Percentiles rank a stretch among this genome's conserved stretches.
phyloP scores from a whole-genome alignment of 2,888 invertebrate species.

The Lasioglossum marginatum region DNA sequence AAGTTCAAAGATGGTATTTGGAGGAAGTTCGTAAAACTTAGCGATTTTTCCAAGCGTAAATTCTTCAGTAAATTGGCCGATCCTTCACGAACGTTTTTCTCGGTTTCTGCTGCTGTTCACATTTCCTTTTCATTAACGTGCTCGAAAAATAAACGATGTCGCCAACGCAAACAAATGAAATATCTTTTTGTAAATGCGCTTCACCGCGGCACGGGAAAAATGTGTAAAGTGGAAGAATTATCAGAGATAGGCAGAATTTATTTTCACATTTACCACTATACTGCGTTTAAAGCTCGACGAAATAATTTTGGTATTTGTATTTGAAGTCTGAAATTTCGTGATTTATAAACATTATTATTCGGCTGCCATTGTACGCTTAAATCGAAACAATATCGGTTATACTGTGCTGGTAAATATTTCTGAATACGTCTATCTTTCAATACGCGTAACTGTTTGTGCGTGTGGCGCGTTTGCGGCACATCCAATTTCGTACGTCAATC shows the following conservation, averaged over 20 bases:
- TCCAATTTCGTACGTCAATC: slow-evolving; percentile 3
- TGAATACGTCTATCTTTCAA: slow-evolving; percentile 9
- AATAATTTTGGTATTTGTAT: not conserved
- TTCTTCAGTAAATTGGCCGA: slow-evolving; percentile 22
- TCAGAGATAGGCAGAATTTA: not conserved
- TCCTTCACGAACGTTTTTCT: not conserved
- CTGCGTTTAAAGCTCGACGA: not conserved
- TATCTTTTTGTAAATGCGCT: not conserved
- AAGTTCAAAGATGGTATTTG: slow-evolving; percentile 21
- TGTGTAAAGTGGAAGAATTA: not conserved
- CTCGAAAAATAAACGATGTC: not conserved
- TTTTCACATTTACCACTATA: not conserved
- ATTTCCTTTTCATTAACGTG: slow-evolving; percentile 4
- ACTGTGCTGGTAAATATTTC: not conserved
- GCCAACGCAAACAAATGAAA: not conserved
- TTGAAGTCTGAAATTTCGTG: not conserved
- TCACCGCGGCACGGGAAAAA: not conserved
- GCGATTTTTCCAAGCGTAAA: slow-evolving; percentile 16
- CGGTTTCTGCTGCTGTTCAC: not conserved
- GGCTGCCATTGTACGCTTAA: not conserved
- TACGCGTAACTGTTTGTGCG: not conserved
- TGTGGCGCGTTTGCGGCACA: not conserved
- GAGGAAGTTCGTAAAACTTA: slow-evolving; percentile 21
- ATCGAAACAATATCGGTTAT: not conserved
- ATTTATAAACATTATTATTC: not conserved